Conservation (phyloP, 1,140 invertebrate species). For the Battus philenor region DNA sequence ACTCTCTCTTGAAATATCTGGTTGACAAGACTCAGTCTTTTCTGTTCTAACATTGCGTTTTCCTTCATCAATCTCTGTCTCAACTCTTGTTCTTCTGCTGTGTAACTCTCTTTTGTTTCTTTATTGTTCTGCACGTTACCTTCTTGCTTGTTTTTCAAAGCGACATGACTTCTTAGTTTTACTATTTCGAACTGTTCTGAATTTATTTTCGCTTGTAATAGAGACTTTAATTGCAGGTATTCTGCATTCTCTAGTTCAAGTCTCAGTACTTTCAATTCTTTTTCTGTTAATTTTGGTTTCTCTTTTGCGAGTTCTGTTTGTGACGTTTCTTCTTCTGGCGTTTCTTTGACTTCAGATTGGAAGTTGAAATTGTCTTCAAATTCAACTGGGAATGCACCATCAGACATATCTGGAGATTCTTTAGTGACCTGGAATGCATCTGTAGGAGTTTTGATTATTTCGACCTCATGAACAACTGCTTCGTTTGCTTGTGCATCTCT, state of each 20-base stretch:
- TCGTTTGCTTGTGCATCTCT: conserved; percentile 35
- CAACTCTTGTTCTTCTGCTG: conserved; percentile 57
- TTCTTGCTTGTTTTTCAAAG: conserved; percentile 70
- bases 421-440: conserved; percentile 39
- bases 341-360: conserved; percentile 42
- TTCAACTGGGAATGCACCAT: conserved; percentile 55
- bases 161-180: conserved; percentile 77
- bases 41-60: conserved; percentile 82
- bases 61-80: conserved; percentile 78
- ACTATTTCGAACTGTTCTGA: conserved; percentile 82
- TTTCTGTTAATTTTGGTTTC: conserved; percentile 71
- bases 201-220: conserved; percentile 79
- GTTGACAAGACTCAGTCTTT: conserved; percentile 78
- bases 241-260: conserved; percentile 82
- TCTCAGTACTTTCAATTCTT: conserved; percentile 77
- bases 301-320: conserved; percentile 38
- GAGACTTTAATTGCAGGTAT: conserved; percentile 79
- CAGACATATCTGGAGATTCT: conserved; percentile 43
- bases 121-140: conserved; percentile 58
- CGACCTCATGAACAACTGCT: neutral
- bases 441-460: conserved; percentile 26
- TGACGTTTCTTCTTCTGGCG: conserved; percentile 26
- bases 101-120: conserved; percentile 74
- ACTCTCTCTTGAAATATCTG: conserved; percentile 82
- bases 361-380: conserved; percentile 73